Conservation (phyloP, 2,888 invertebrate species). For the Malthinus seriepunctatus region DNA sequence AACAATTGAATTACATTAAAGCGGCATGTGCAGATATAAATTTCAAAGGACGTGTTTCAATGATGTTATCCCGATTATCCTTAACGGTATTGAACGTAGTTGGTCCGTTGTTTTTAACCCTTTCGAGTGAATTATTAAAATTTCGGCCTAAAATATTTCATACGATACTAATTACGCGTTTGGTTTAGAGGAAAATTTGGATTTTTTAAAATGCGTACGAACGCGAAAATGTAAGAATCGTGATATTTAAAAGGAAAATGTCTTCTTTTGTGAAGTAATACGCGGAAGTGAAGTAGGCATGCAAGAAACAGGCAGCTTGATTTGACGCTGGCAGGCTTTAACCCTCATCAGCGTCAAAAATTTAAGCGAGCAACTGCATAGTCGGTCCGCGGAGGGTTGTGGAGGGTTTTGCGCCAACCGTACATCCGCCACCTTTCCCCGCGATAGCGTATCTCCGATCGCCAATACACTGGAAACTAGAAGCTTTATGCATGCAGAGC, state of each 20-base stretch:
- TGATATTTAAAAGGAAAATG: slow-evolving; percentile 7
- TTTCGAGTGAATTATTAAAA: too few species aligned
- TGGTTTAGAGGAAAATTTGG: not conserved
- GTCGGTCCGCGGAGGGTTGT: slow-evolving; percentile 57
- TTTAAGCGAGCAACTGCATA: slow-evolving; percentile 52
- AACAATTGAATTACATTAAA: not conserved
- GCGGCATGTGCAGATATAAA: not conserved
- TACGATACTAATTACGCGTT: not conserved
- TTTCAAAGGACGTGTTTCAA: slow-evolving; percentile 6
- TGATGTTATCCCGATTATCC: slow-evolving; percentile 5
- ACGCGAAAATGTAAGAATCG: too few species aligned
- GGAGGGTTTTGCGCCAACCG: slow-evolving; percentile 47
- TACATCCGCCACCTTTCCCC: slow-evolving; percentile 47
- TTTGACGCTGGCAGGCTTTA: slow-evolving; percentile 50
- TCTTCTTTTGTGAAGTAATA: slow-evolving; percentile 18
- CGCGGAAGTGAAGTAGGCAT: slow-evolving; percentile 25
- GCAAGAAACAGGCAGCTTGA: slow-evolving; percentile 27
- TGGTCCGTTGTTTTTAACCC: too few species aligned
- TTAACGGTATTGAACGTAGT: slow-evolving; percentile 1
- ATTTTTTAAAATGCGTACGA: not conserved
- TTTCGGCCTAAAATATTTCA: too few species aligned
- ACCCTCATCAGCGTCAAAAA: slow-evolving; percentile 61
- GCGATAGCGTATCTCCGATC: slow-evolving; percentile 46
- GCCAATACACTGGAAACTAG: slow-evolving; percentile 37
- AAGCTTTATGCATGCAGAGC: slow-evolving; percentile 38